A percentile compares a stretch with the other conserved stretches of the same genome.
Conservation (phyloP, 2,797 vertebrate species). For the Pygocentrus nattereri region DNA sequence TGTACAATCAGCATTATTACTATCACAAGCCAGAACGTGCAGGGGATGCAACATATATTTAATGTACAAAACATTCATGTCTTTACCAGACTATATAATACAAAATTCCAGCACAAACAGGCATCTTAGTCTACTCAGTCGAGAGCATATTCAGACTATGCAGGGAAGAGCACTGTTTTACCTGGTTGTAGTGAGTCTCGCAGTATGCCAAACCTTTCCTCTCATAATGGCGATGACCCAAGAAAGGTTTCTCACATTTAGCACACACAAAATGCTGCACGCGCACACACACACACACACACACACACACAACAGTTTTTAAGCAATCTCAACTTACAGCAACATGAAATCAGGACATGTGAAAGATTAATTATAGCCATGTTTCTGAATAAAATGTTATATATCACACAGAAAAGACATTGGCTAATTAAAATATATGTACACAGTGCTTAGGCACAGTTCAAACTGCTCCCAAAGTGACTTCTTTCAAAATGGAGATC, state of each 20-base stretch:
- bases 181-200: constrained; percentile 99
- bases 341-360: not conserved
- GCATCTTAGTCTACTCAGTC: not conserved
- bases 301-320: not conserved
- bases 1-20: not conserved
- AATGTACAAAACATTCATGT: not conserved
- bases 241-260: constrained; percentile 95
- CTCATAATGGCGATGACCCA: constrained; percentile 98
- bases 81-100: not conserved
- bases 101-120: not conserved
- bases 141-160: not conserved
- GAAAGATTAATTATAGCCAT: not conserved
- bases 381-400: not conserved
- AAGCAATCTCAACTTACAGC: not conserved
- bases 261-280: constrained; percentile 84
- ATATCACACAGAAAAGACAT: not conserved
- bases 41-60: not conserved
- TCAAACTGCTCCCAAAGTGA: not conserved
- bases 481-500: not conserved
- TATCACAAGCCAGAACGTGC: not conserved
- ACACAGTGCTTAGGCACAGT: too few species aligned
- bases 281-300: constrained; percentile 73
- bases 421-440: too few species aligned
- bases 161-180: constrained; percentile 61
- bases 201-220: constrained; percentile 97